Evolutionary conservation across 2,888 invertebrate species (phyloP).

Genomic region (Schrankia costaestrigalis): DNA sequence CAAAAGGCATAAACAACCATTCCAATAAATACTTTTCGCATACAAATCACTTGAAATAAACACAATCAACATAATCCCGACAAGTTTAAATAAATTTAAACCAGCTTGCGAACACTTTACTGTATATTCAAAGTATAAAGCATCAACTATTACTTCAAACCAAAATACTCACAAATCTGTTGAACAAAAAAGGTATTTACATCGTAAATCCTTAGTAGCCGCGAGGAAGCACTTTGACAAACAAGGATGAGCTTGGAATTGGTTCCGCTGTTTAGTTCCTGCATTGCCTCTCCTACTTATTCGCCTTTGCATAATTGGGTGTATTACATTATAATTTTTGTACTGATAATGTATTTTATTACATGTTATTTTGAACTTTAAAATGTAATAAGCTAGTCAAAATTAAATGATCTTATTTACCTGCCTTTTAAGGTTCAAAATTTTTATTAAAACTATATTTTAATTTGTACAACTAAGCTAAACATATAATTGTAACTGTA

Average conservation of each 20-base stretch:
- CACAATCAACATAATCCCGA: too few species aligned
- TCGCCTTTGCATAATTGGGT: constrained; percentile 53
- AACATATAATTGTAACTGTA: too few species aligned
- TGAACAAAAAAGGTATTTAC: constrained; percentile 13
- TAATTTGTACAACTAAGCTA: too few species aligned
- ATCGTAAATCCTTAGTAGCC: constrained; percentile 38
- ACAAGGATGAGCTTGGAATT: constrained; percentile 71
- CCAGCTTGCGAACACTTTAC: neutral
- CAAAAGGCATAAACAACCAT: too few species aligned
- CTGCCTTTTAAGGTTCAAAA: too few species aligned
- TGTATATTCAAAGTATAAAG: constrained; percentile 1
- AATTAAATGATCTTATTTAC: too few species aligned
- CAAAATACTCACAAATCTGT: neutral
- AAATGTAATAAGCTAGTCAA: neutral
- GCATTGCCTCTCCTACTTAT: constrained; percentile 54
- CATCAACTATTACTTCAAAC: neutral
- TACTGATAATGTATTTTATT: too few species aligned
- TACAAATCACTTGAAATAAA: too few species aligned
- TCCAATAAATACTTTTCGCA: too few species aligned
- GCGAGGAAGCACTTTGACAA: constrained; percentile 66
- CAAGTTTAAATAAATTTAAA: too few species aligned
- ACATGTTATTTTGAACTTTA: neutral
- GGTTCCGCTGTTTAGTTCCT: constrained; percentile 72
- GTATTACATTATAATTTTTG: constrained; percentile 38
- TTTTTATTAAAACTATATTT: too few species aligned